phyloP scores from a whole-genome alignment of 2,888 invertebrate species.

The Spisula solida region DNA sequence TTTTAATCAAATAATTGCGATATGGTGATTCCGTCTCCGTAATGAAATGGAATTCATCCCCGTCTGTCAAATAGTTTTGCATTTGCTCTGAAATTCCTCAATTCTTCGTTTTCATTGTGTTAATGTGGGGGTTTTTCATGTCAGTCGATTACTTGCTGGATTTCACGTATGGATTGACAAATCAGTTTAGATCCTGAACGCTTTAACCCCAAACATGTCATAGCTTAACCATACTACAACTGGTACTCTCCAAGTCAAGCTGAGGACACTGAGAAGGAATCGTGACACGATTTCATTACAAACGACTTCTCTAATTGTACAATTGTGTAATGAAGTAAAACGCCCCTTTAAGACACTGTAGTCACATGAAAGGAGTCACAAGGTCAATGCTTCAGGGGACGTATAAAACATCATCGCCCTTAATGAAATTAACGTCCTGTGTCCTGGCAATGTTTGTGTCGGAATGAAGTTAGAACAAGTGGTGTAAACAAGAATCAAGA shows the following conservation, averaged over 20 bases:
- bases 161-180: neutral
- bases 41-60: neutral
- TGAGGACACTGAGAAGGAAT: neutral
- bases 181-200: neutral
- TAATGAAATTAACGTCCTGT: neutral
- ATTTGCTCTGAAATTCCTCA: neutral
- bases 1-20: neutral
- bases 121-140: neutral
- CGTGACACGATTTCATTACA: neutral
- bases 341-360: neutral
- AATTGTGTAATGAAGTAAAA: neutral
- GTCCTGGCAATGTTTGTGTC: neutral
- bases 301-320: neutral
- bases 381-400: neutral
- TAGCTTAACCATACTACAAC: neutral
- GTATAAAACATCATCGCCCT: neutral
- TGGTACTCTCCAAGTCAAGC: no score
- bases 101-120: conserved; percentile 11
- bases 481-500: neutral
- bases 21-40: neutral
- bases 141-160: neutral
- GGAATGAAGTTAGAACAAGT: neutral
- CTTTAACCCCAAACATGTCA: neutral
- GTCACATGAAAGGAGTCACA: neutral
- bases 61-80: conserved; percentile 1